Evolutionary conservation across 37 sponge, comb jelly and placozoan species (phyloP).

Genomic region (Bolinopsis microptera): DNA sequence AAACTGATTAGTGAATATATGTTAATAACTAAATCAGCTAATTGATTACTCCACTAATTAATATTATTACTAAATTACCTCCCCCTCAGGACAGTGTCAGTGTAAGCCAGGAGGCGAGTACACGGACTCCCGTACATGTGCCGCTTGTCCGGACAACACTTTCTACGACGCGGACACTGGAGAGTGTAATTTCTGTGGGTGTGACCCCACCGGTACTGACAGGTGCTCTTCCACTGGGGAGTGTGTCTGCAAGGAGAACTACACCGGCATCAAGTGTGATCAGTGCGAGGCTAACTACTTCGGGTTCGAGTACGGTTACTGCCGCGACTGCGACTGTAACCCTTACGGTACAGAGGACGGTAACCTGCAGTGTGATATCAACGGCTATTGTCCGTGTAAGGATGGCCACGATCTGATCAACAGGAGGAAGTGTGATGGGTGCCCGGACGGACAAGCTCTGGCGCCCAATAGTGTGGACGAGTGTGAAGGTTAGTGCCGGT

Average conservation of each 20-base stretch:
- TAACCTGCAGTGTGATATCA: slow-evolving; percentile 71
- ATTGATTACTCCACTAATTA: too few species aligned
- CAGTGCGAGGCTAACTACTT: slow-evolving; percentile 52
- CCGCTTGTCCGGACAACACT: slow-evolving; percentile 22
- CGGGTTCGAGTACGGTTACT: slow-evolving; percentile 39
- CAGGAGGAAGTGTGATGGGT: slow-evolving; percentile 74
- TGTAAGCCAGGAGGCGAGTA: slow-evolving; percentile 8
- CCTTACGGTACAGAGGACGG: slow-evolving; percentile 69
- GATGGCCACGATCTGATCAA: slow-evolving; percentile 72
- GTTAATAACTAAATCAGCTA: too few species aligned
- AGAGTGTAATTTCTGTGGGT: slow-evolving; percentile 4
- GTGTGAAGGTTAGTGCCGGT: slow-evolving; percentile 67
- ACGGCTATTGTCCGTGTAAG: slow-evolving; percentile 82
- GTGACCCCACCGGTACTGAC: slow-evolving; percentile 25
- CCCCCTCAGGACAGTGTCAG: slow-evolving; percentile 50
- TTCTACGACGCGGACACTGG: neutral
- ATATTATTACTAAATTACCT: neutral
- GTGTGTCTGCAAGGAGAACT: slow-evolving; percentile 60
- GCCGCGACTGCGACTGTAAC: slow-evolving; percentile 78
- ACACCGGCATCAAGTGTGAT: slow-evolving; percentile 14
- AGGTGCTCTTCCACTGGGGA: neutral
- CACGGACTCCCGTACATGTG: slow-evolving; percentile 43
- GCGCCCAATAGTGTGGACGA: slow-evolving; percentile 70
- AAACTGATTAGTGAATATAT: too few species aligned
- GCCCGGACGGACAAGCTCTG: slow-evolving; percentile 72